Base-by-base conservation (phyloP, 1,140 invertebrate genomes). In the Solen grandis region DNA sequence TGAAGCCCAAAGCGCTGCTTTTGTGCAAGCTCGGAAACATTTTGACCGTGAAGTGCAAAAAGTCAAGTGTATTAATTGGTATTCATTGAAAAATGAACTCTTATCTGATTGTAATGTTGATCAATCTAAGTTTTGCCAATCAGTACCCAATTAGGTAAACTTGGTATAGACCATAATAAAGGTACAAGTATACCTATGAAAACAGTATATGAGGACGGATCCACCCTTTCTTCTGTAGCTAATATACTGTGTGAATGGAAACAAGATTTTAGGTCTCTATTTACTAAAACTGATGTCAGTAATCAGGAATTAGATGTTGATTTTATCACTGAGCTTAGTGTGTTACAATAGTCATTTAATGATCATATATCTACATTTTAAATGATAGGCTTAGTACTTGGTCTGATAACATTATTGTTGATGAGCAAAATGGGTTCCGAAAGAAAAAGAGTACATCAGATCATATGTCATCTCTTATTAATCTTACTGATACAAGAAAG, bases 391-490 rank as follows among this genome's bases (percentile, higher is more conserved):
- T 83, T 14, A 33, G 14, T 27, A 16, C 54, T 19, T 73, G 62
- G 68, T 46, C 25, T 57, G 72, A 79, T 65, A 38, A 79, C 46
- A 22, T 79, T n/a, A 2, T 84, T 36, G 3, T 19, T 38, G 74
- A 84, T 63, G 36, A 73, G 14, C 79, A 84, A 73, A 46, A 82
- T 52, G 59, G 80, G 41, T 79, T 85, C 62, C 25, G 76, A 19
- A 74, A 69, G 46, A 54, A 63, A 8, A 59, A 75, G 19, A 72
- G 35, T 63, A 82, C 74, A 14, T 41, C 79, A 27, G 81, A 85
- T 73, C 84, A 85, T 8, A 33, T 82, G 2, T 70, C 36, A 33
- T 57, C 72, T 3, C 50, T 84, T 14, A 62, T 60, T 2, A 70
- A 35, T 19, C 66, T 80, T 38, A 72, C 80, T 38, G 70, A 75